Base-by-base conservation (phyloP, 2,113 vertebrate species). In the Engystomops pustulosus region DNA sequence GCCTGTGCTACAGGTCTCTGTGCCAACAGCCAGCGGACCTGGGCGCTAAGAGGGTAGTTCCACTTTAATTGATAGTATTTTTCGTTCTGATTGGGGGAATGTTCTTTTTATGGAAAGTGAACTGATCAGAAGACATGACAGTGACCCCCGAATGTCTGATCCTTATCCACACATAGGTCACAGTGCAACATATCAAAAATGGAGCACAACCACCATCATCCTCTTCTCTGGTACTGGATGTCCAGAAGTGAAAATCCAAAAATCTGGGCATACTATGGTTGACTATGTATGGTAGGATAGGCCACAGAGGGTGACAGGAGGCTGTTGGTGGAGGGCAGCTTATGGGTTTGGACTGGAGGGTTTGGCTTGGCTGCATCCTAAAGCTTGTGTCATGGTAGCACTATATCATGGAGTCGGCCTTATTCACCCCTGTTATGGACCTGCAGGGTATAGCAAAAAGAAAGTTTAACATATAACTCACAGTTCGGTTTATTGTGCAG, bases 21-120 rank as follows among this genome's bases (percentile, higher is more conserved):
- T 34, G 25, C 62, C 78, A 80, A 65, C 44, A 51, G 62, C 44
- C 49, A 32, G 32, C n/a, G 2, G 65, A 69, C 17, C 23, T 68
- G 65, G 65, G 45, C 70, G 65, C 77, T 69, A 70, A 70, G 32
- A 5, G 8, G 25, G 65, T 23, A 45, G 34, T 27, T 79, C 38
- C 23, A 51, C 30, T 53, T 34, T 20, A 74, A 49, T 72, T 27
- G 68, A 25, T 25, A 14, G 41, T 47, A 47, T 27, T 72, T 47
- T 72, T 72, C 10, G 41, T 44, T 71, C 23, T 62, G 58, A 62
- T 67, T 67, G 25, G 30, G 18, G 5, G 62, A 67, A 67, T 34
- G 62, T 67, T 67, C 27, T 45, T 25, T 71, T 23, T 47, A 25
- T 47, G 41, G 41, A n/a, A 72, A 36, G 34, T 47, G 18, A 44